phyloP scores from a whole-genome alignment of 2,113 vertebrate genomes.

The Elephas maximus region DNA sequence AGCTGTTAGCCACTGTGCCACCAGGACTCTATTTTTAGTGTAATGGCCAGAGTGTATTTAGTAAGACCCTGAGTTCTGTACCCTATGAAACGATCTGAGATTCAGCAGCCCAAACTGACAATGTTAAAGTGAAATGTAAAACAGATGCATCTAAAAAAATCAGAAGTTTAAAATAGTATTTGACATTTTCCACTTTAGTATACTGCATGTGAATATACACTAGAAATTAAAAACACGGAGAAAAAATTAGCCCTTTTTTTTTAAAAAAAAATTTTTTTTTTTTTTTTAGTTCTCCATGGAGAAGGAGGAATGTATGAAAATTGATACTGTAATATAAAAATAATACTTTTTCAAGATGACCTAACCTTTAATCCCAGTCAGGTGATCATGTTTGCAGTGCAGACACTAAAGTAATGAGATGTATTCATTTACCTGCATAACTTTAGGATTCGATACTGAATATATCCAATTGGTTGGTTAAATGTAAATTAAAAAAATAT shows the following conservation, averaged over 20 bases:
- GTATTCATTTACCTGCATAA: not conserved
- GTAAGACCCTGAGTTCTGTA: constrained; percentile 12
- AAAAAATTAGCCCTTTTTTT: constrained; percentile 64
- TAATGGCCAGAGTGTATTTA: not conserved
- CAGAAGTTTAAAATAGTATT: constrained; percentile 80
- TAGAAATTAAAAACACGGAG: constrained; percentile 81
- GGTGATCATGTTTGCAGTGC: not conserved
- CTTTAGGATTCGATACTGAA: not conserved
- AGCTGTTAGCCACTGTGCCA: too few relatives aligned
- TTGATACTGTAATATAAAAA: constrained; percentile 40
- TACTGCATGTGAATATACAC: constrained; percentile 78
- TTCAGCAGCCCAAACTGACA: not conserved
- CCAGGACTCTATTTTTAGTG: not conserved
- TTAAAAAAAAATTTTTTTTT: too few relatives aligned
- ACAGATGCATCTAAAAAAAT: constrained; percentile 55
- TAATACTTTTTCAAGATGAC: not conserved
- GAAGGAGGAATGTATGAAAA: constrained; percentile 65
- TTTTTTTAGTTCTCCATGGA: constrained; percentile 59
- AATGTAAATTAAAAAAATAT: not conserved
- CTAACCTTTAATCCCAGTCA: constrained; percentile 46
- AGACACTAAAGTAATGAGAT: not conserved
- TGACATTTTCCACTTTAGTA: constrained; percentile 82
- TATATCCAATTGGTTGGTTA: not conserved
- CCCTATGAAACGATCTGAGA: constrained; percentile 38
- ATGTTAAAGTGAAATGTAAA: constrained; percentile 53